A percentile compares a stretch with the other conserved stretches of the same genome.
Conservation (phyloP, 2,113 vertebrate genomes). For the Haemorhous mexicanus region DNA sequence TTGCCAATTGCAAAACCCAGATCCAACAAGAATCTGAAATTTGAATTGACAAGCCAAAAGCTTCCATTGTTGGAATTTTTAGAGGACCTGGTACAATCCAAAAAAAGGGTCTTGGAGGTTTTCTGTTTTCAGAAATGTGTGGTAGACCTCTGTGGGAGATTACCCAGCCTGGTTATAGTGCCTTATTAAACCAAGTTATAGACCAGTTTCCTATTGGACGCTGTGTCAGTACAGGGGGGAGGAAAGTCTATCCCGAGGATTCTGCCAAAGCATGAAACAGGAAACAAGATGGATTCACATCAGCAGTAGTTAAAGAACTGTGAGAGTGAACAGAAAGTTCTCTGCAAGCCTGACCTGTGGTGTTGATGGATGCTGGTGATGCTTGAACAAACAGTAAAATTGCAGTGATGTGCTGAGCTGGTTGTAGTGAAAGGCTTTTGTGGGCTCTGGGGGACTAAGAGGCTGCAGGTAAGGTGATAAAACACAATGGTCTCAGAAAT, state of each 20-base stretch:
- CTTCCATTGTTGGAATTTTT: not conserved
- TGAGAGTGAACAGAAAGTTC: not conserved
- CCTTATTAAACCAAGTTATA: not conserved
- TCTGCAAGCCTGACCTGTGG: not conserved
- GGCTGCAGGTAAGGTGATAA: not conserved
- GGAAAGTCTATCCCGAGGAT: not conserved
- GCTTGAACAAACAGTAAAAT: not conserved
- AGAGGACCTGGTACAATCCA: not conserved
- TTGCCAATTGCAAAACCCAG: not conserved
- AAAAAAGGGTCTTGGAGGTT: not conserved
- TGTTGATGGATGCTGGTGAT: not conserved
- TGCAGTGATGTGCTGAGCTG: not conserved
- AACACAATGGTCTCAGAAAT: not conserved
- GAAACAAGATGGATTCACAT: not conserved
- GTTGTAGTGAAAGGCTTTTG: not conserved
- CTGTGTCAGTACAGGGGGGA: fast-evolving
- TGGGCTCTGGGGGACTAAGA: not conserved
- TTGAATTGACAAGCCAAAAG: not conserved
- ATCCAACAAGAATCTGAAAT: not conserved
- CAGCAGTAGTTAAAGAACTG: not conserved
- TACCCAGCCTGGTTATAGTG: not conserved
- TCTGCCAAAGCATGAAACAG: not conserved
- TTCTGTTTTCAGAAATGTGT: not conserved
- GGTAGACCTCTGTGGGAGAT: not conserved
- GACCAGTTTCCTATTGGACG: not conserved